Base-by-base conservation (phyloP, 1,140 invertebrate species). In the Leptoteleia sp. region DNA sequence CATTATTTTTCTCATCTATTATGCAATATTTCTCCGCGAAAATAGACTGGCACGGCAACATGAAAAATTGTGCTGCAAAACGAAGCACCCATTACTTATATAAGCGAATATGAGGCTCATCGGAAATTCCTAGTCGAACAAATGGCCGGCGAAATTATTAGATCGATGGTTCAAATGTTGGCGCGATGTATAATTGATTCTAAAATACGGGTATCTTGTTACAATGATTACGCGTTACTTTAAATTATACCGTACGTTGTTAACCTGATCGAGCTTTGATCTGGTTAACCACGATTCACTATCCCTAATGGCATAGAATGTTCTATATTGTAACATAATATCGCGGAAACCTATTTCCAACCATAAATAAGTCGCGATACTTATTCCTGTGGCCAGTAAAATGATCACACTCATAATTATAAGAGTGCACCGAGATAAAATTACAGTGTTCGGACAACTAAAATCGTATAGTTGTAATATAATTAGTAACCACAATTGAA, bases 241-340 rank as follows among this genome's bases (percentile, higher is more conserved):
- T 70, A 59, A 70, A 59, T 70, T 59, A 70, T 70, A 59, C 19
- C 45, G 17, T 59, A 50, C 43, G 52, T 17, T 59, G 40, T 70
- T 59, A 59, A 70, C 33, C 35, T 25, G 54, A 70, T 59, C 19
- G 35, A 52, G 52, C 65, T 70, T 70, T 70, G 65, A 70, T 59
- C 54, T 59, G 54, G 54, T 70, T 50, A 59, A 70, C 65, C 54
- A 52, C 54, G 27, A 52, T 50, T 70, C 43, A 31, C 22, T 40
- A 35, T 50, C 65, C 25, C 25, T 59, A 70, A 70, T 59, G 13
- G 42, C 33, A 22, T 1, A 70, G 9, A 55, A 55, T 47, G 50
- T 55, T 67, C 31, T 40, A 45, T 54, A 55, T 50, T 42, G 22
- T 42, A 25, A 8, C 0, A 5, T 9, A 48, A 48, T 13, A 62